phyloP scores from a whole-genome alignment of 1,140 invertebrate species.

The Homarus americanus region DNA sequence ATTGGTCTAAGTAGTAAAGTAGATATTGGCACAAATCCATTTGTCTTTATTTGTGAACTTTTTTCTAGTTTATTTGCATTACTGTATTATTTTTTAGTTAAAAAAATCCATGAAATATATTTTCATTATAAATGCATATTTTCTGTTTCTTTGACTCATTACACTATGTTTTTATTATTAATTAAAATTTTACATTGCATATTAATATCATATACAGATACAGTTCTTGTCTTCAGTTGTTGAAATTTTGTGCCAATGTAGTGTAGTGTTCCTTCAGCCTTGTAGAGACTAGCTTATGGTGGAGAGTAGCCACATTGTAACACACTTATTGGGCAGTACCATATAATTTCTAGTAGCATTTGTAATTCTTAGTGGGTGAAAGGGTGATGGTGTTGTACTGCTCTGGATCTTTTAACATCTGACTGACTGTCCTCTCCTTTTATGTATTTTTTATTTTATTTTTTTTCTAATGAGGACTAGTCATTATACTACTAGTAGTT shows the following conservation, averaged over 20 bases:
- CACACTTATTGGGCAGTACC: slow-evolving; percentile 43
- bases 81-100: not conserved
- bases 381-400: slow-evolving; percentile 16
- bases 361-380: slow-evolving; percentile 1
- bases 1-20: slow-evolving; percentile 30
- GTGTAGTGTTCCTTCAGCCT: slow-evolving; percentile 39
- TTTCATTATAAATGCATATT: not conserved
- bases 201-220: not conserved
- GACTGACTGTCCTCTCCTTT: not conserved
- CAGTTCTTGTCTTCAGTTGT: slow-evolving; percentile 26
- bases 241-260: slow-evolving; percentile 47
- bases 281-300: slow-evolving; percentile 47
- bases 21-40: slow-evolving; percentile 32
- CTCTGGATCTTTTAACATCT: not conserved
- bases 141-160: not conserved
- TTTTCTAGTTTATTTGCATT: not conserved
- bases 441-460: not conserved
- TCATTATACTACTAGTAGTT: slow-evolving; percentile 3
- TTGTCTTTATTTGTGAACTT: slow-evolving; percentile 7
- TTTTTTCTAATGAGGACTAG: not conserved
- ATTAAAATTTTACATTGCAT: slow-evolving; percentile 14
- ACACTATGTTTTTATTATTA: slow-evolving; percentile 4
- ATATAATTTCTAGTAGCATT: slow-evolving; percentile 12
- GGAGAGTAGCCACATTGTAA: slow-evolving; percentile 56
- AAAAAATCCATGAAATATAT: not conserved